Percentiles rank a stretch among this genome's conserved stretches.
Conservation (phyloP, 2,797 vertebrate species). For the Gymnoscopelus microlampas region DNA sequence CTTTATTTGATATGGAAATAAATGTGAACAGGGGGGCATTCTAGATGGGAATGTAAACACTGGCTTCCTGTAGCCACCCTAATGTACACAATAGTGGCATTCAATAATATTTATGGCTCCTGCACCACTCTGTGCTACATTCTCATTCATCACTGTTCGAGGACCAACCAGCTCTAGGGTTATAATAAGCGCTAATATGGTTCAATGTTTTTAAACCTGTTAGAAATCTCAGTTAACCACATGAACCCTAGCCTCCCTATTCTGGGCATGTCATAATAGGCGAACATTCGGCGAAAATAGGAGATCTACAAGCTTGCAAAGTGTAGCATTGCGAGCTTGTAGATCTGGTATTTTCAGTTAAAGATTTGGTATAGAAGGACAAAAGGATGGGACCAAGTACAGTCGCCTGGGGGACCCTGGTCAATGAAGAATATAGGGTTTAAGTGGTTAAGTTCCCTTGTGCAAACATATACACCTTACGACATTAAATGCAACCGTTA, state of each 20-base stretch:
- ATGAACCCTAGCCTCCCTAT: too few species aligned
- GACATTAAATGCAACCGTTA: constrained; percentile 44
- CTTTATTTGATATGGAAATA: constrained; percentile 32
- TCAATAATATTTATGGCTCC: constrained; percentile 53
- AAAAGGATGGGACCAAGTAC: too few species aligned
- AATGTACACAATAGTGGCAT: constrained; percentile 56
- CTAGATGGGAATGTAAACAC: constrained; percentile 62
- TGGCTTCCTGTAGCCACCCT: constrained; percentile 35
- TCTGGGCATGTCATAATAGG: too few species aligned
- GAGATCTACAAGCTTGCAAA: too few species aligned
- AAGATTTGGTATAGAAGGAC: too few species aligned
- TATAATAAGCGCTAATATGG: neutral
- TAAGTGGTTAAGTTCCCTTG: neutral
- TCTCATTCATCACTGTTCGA: constrained; percentile 30
- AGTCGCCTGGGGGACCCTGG: too few species aligned
- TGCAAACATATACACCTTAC: constrained; percentile 26
- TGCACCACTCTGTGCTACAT: constrained; percentile 21
- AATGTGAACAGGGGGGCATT: constrained; percentile 26
- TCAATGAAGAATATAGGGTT: too few species aligned
- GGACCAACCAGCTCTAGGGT: neutral
- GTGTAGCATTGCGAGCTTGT: too few species aligned
- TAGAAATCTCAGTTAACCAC: constrained; percentile 1
- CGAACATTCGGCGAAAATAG: too few species aligned
- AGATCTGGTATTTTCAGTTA: too few species aligned
- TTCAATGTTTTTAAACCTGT: neutral